Evolutionary conservation across 2,113 vertebrate species (phyloP).

Genomic region (Myodes glareolus): DNA sequence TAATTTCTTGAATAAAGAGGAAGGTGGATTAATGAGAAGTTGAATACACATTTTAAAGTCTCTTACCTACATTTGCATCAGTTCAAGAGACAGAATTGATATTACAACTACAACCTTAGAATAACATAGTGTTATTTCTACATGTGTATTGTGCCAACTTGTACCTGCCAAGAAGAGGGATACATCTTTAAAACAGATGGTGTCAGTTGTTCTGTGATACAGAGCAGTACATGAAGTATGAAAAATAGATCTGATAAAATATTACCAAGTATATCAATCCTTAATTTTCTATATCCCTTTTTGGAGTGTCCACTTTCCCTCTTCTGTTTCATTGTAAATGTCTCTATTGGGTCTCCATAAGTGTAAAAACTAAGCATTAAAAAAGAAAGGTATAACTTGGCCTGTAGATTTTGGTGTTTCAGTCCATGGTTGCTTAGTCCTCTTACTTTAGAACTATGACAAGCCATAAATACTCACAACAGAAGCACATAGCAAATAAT

Average conservation of each 20-base stretch:
- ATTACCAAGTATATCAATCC: neutral
- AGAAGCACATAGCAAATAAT: neutral
- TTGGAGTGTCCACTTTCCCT: neutral
- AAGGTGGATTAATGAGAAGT: neutral
- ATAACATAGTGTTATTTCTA: neutral
- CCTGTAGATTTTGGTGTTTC: neutral
- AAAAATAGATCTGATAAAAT: neutral
- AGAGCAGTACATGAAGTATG: neutral
- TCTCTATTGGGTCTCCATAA: neutral
- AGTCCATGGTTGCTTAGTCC: neutral
- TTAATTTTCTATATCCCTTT: neutral
- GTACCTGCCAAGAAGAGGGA: neutral
- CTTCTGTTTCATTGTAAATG: neutral
- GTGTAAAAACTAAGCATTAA: neutral
- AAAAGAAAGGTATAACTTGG: neutral
- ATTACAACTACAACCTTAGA: neutral
- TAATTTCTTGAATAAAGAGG: neutral
- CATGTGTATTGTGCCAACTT: neutral
- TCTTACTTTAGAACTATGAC: neutral
- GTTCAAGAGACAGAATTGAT: neutral
- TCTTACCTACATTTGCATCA: neutral
- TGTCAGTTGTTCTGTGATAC: neutral
- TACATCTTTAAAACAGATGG: constrained; percentile 9
- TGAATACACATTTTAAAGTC: neutral
- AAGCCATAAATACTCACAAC: neutral